These are phyloP conservation scores for Intellagama lesueurii DNA, from an alignment of 2,797 vertebrate species.

Conservation along the genomic window DNA sequence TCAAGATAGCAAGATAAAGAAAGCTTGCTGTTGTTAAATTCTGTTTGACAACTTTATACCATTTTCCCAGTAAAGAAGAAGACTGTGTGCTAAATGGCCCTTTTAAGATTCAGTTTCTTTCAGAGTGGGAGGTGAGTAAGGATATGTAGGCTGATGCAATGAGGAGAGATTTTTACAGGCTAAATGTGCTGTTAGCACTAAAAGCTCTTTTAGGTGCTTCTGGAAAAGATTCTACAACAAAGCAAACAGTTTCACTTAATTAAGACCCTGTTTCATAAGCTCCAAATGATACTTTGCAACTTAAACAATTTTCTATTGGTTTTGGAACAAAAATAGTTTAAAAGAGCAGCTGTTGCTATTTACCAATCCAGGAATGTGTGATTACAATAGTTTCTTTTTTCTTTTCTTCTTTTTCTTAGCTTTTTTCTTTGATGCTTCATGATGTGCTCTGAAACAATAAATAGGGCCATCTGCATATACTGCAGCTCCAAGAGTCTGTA, in stretches of 20 bases:
- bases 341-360: constrained; percentile 39
- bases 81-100: neutral
- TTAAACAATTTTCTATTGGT: constrained; percentile 58
- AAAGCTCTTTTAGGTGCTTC: constrained; percentile 57
- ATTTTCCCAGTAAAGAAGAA: constrained; percentile 1
- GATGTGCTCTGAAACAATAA: constrained; percentile 19
- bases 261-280: constrained; percentile 64
- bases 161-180: constrained; percentile 36
- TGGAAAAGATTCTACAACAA: constrained; percentile 56
- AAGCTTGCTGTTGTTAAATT: neutral
- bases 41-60: neutral
- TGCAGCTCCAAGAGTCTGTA: neutral
- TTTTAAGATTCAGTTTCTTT: constrained; percentile 14
- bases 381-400: constrained; percentile 26
- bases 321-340: constrained; percentile 57
- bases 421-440: neutral
- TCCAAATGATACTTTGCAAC: constrained; percentile 61
- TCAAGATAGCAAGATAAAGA: neutral
- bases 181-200: constrained; percentile 51
- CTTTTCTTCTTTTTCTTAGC: neutral
- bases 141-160: neutral
- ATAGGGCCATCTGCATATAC: constrained; percentile 4
- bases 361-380: constrained; percentile 13
- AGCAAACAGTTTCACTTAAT: constrained; percentile 68
- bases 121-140: constrained; percentile 28